These are phyloP conservation scores for Radopholus similis DNA, from an alignment of 1,140 invertebrate genomes.

Conservation along the genomic window DNA sequence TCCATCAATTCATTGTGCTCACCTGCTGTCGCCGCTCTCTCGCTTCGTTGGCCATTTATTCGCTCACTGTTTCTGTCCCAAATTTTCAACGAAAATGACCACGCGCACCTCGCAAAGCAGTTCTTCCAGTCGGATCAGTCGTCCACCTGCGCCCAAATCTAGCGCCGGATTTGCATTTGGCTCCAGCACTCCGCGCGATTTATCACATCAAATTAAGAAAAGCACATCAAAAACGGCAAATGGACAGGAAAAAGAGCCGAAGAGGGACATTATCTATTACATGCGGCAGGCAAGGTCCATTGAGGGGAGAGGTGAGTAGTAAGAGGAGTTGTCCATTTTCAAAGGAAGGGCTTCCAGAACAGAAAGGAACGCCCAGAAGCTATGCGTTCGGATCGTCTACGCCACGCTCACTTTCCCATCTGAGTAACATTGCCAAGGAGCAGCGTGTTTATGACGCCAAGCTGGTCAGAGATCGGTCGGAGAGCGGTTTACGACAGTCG, in stretches of 20 bases:
- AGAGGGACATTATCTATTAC: conserved; percentile 23
- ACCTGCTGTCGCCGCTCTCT: no score
- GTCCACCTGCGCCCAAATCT: background rate
- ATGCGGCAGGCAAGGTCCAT: conserved; percentile 25
- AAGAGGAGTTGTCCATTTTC: background rate
- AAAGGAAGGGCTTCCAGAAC: conserved; percentile 1
- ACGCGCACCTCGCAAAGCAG: no score
- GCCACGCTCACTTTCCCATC: conserved; percentile 49
- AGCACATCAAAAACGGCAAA: background rate
- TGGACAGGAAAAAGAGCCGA: background rate
- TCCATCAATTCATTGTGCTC: no score
- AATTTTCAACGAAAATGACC: no score
- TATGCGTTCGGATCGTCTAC: conserved; percentile 54
- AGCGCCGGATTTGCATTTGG: conserved; percentile 30
- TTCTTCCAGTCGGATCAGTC: background rate
- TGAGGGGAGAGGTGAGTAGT: conserved; percentile 9
- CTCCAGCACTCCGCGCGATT: conserved; percentile 42
- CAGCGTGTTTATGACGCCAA: conserved; percentile 47
- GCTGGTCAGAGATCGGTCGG: background rate
- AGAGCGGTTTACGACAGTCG: background rate
- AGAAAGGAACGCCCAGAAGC: background rate
- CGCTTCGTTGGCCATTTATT: no score
- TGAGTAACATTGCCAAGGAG: conserved; percentile 30
- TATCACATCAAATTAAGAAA: conserved; percentile 29
- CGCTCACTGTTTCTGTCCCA: no score